Evolutionary conservation across 2,888 invertebrate genomes (phyloP).

Genomic region (Lasioglossum figueresi): DNA sequence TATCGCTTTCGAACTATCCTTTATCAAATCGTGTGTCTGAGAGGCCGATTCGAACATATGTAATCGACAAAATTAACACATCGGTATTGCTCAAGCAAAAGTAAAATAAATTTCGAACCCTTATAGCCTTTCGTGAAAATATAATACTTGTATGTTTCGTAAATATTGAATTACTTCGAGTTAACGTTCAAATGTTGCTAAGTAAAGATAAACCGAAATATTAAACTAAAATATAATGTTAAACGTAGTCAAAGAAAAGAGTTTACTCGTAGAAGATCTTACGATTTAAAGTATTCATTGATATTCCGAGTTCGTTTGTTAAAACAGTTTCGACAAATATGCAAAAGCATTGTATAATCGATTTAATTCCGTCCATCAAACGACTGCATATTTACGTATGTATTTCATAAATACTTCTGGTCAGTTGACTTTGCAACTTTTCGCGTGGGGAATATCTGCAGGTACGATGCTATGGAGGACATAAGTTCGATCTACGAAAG

Average conservation of each 20-base stretch:
- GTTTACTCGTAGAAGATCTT: not conserved
- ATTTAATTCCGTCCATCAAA: constrained; percentile 53
- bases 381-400: constrained; percentile 13
- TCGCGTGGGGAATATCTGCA: not conserved
- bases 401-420: constrained; percentile 11
- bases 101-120: constrained; percentile 13
- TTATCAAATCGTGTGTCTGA: not conserved
- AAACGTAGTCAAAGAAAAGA: not conserved
- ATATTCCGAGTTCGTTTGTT: constrained; percentile 2
- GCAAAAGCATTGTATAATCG: constrained; percentile 31
- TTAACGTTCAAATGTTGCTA: not conserved
- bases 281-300: not conserved
- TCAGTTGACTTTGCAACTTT: constrained; percentile 20
- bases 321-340: not conserved
- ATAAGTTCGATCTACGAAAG: not conserved
- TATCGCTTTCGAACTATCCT: constrained; percentile 40
- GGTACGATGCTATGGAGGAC: not conserved
- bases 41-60: not conserved
- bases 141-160: constrained; percentile 13
- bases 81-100: not conserved
- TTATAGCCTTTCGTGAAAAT: constrained; percentile 12
- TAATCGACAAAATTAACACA: not conserved
- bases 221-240: constrained; percentile 8
- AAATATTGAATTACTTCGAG: constrained; percentile 3
- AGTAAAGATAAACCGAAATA: constrained; percentile 8